phyloP scores from a whole-genome alignment of 1,140 invertebrate species.

The Bursaphelenchus mucronatus region DNA sequence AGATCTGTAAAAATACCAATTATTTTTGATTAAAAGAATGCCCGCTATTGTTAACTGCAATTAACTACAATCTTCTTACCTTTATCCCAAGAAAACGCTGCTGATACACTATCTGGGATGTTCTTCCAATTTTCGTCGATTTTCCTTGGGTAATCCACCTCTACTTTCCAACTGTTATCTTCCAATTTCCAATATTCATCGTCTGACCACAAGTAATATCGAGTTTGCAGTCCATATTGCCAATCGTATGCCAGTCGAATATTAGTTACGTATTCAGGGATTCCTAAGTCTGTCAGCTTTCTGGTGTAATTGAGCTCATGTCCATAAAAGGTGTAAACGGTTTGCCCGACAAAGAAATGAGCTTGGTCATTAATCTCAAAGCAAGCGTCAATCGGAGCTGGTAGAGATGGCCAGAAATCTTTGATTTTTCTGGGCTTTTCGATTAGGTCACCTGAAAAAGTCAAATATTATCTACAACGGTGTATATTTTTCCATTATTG shows the following conservation, averaged over 20 bases:
- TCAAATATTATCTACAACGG: neutral
- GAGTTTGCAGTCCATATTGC: slow-evolving; percentile 1
- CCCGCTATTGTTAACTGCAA: too few relatives aligned
- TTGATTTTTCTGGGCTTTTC: neutral
- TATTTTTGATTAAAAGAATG: neutral
- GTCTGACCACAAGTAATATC: slow-evolving; percentile 3
- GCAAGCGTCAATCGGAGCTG: neutral
- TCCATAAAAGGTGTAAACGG: neutral
- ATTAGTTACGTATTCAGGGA: slow-evolving; percentile 3
- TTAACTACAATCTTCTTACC: neutral
- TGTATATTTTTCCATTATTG: too few relatives aligned
- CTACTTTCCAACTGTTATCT: neutral
- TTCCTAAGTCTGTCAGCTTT: neutral
- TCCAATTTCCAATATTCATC: slow-evolving; percentile 16
- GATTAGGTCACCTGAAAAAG: neutral
- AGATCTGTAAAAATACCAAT: slow-evolving; percentile 4
- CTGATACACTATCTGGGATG: slow-evolving; percentile 2
- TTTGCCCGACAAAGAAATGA: slow-evolving; percentile 2
- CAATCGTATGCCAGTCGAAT: slow-evolving; percentile 15
- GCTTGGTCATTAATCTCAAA: slow-evolving; percentile 9
- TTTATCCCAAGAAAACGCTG: slow-evolving; percentile 14
- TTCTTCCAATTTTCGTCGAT: slow-evolving; percentile 10
- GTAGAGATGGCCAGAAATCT: slow-evolving; percentile 16
- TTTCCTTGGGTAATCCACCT: slow-evolving; percentile 17
- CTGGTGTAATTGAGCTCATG: neutral